Conservation (phyloP, 2,113 vertebrate genomes). For the Hippocampus barbouri region DNA sequence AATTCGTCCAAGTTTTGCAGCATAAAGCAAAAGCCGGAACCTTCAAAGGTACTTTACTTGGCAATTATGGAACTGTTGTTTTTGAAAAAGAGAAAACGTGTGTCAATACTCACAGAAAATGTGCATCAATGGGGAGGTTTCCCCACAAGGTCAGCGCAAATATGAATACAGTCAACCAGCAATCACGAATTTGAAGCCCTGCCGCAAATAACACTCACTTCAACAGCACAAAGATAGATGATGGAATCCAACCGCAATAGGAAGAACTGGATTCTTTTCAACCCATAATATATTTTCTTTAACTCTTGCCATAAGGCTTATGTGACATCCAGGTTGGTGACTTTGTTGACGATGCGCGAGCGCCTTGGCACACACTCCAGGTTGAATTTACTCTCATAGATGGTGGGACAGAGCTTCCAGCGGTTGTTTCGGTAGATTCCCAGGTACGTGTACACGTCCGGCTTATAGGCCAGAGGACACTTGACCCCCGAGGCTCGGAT, state of each 20-base stretch:
- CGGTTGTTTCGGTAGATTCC: slow-evolving; percentile 87
- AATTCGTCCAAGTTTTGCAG: neutral
- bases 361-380: slow-evolving; percentile 81
- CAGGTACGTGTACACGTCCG: slow-evolving; percentile 84
- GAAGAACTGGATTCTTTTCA: slow-evolving; percentile 23
- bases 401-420: slow-evolving; percentile 87
- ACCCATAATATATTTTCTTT: neutral
- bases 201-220: too few relatives aligned
- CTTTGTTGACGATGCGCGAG: slow-evolving; percentile 80
- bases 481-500: slow-evolving; percentile 83
- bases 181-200: too few relatives aligned
- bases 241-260: neutral
- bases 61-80: slow-evolving; percentile 22
- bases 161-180: neutral
- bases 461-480: slow-evolving; percentile 83
- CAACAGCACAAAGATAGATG: too few relatives aligned
- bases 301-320: slow-evolving; percentile 38
- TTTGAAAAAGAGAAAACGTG: neutral
- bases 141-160: neutral
- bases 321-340: slow-evolving; percentile 79
- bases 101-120: neutral
- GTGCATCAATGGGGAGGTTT: neutral
- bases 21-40: slow-evolving; percentile 8
- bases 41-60: slow-evolving; percentile 51
- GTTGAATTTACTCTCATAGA: slow-evolving; percentile 87